Evolutionary conservation across 2,888 invertebrate species (phyloP).

Genomic region (Dichetophora obliterata): DNA sequence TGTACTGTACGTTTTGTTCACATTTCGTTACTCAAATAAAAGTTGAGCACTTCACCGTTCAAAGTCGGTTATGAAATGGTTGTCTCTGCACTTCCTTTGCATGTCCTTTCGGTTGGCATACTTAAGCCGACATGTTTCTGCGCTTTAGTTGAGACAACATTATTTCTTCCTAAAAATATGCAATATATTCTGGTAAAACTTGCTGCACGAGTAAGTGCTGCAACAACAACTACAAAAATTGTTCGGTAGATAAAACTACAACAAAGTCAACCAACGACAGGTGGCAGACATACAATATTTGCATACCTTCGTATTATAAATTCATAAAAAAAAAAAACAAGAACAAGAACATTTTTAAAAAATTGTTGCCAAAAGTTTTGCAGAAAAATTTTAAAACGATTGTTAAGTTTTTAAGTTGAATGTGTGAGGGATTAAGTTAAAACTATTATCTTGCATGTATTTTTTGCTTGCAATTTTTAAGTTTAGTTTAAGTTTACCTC

Average conservation of each 20-base stretch:
- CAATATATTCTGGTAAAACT: conserved; percentile 18
- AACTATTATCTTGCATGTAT: conserved; percentile 25
- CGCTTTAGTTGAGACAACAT: conserved; percentile 22
- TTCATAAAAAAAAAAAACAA: not conserved
- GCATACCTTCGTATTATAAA: not conserved
- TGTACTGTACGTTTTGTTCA: not conserved
- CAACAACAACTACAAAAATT: not conserved
- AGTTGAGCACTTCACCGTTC: not conserved
- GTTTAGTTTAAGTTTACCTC: too few relatives aligned
- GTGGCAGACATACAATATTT: conserved; percentile 8
- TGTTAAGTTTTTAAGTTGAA: not conserved
- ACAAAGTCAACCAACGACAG: conserved; percentile 15
- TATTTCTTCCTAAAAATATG: conserved; percentile 20
- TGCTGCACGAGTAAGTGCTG: not conserved
- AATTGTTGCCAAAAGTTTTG: conserved; percentile 24
- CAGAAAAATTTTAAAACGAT: not conserved
- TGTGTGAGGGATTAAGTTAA: conserved; percentile 11
- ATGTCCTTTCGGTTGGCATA: not conserved
- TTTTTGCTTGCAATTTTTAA: not conserved
- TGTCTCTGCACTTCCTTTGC: conserved; percentile 9
- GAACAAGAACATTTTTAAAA: not conserved
- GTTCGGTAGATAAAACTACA: not conserved
- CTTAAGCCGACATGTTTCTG: conserved; percentile 25
- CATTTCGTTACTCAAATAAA: conserved; percentile 11
- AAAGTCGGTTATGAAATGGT: conserved; percentile 19